These are phyloP conservation scores for Tichodroma muraria DNA, from an alignment of 2,113 vertebrate species.

Conservation along the genomic window DNA sequence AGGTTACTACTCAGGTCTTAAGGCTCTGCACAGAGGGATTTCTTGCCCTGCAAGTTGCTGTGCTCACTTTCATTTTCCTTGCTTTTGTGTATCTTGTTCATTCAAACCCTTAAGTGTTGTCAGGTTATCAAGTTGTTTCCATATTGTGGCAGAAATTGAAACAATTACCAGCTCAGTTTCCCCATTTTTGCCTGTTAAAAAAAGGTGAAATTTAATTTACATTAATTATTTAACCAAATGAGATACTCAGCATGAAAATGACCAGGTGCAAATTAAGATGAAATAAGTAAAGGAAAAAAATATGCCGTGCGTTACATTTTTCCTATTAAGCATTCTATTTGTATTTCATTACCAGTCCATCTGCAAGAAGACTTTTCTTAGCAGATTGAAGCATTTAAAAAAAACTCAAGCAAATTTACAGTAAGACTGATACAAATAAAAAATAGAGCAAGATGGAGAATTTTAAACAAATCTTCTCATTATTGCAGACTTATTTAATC, in stretches of 20 bases:
- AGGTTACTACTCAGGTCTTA: background rate
- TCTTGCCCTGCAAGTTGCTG: background rate
- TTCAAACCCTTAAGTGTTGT: background rate
- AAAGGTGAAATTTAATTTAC: conserved; percentile 39
- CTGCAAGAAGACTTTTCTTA: conserved; percentile 2
- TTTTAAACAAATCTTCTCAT: background rate
- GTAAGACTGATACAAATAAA: background rate
- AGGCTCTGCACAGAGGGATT: background rate
- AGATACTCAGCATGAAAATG: conserved; percentile 12
- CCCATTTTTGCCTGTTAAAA: conserved; percentile 2
- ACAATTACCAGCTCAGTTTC: background rate
- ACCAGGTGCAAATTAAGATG: conserved; percentile 37
- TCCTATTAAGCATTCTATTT: background rate
- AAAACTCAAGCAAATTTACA: background rate
- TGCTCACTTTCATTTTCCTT: background rate
- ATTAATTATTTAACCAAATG: conserved; percentile 17
- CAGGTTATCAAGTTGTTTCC: background rate
- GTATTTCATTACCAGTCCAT: conserved; percentile 47
- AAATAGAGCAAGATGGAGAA: background rate
- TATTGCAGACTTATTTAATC: background rate
- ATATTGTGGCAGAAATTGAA: background rate
- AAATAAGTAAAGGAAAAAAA: conserved; percentile 1
- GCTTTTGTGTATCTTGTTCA: background rate
- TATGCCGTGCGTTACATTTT: background rate
- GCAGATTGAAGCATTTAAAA: background rate